phyloP scores from a whole-genome alignment of 2,888 invertebrate genomes.

The Rhogogaster chlorosoma region DNA sequence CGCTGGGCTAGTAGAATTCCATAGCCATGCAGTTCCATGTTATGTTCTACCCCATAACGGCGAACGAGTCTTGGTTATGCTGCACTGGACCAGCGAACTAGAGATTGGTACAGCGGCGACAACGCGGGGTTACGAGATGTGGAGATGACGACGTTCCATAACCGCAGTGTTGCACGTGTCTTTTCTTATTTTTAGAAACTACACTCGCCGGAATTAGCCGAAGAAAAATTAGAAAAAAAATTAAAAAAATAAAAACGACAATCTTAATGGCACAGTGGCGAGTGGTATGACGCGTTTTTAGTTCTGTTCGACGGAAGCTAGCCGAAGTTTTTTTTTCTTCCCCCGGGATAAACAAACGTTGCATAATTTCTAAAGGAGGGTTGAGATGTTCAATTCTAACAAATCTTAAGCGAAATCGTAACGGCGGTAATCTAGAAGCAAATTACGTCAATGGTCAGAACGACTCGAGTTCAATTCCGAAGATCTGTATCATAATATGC shows the following conservation, averaged over 20 bases:
- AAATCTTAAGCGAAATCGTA: background rate
- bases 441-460: background rate
- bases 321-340: background rate
- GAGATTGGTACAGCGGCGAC: no score
- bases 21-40: conserved; percentile 24
- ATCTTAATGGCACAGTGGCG: conserved; percentile 5
- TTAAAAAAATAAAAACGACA: background rate
- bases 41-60: conserved; percentile 28
- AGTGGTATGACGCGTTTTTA: background rate
- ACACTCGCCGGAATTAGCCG: conserved; percentile 2
- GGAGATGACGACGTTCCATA: conserved; percentile 41
- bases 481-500: background rate
- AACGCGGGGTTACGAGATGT: background rate
- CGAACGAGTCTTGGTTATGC: background rate
- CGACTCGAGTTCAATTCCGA: background rate
- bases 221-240: conserved; percentile 31
- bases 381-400: background rate
- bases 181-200: conserved; percentile 33
- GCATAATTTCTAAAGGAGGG: background rate
- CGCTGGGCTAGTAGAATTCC: conserved; percentile 23
- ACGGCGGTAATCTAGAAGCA: background rate
- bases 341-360: background rate
- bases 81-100: background rate
- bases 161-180: conserved; percentile 33
- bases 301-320: background rate